phyloP scores from a whole-genome alignment of 30 jellyfish, hydroid and myxozoan species.

The Clytia hemisphaerica region DNA sequence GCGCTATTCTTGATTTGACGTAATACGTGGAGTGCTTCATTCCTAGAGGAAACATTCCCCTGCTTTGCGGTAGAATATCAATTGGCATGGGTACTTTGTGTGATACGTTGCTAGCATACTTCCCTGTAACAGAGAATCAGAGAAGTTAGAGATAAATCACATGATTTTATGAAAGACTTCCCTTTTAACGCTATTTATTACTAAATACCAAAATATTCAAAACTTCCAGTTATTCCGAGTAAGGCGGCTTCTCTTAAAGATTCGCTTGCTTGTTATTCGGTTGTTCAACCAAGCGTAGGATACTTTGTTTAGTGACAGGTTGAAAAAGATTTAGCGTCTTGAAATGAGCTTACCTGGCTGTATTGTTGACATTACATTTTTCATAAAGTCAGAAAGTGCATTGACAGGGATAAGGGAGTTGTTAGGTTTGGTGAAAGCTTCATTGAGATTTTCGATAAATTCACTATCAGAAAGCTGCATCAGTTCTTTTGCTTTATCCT shows the following conservation, averaged over 20 bases:
- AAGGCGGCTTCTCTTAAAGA: too few species aligned
- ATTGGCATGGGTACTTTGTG: background rate
- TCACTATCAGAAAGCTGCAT: slow-evolving; percentile 55
- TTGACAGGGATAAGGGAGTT: background rate
- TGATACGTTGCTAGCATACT: background rate
- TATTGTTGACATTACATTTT: background rate
- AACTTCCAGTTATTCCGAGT: too few species aligned
- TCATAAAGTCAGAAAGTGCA: background rate
- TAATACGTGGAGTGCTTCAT: slow-evolving; percentile 78
- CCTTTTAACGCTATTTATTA: background rate
- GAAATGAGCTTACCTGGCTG: slow-evolving; percentile 24
- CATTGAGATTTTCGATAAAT: slow-evolving; percentile 63
- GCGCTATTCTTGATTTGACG: slow-evolving; percentile 70
- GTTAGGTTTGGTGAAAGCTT: slow-evolving; percentile 43
- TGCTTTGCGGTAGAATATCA: slow-evolving; percentile 27
- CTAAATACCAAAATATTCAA: too few species aligned
- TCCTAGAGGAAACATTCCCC: slow-evolving; percentile 78
- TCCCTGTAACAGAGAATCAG: background rate
- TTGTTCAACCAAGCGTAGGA: too few species aligned
- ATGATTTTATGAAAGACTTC: background rate
- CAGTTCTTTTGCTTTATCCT: slow-evolving; percentile 61
- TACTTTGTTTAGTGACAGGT: background rate
- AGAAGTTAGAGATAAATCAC: background rate
- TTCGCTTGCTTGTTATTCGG: too few species aligned
- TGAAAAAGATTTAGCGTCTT: background rate